These are phyloP conservation scores for Psilopsiagon aurifrons DNA, from an alignment of 2,113 vertebrate genomes.

Conservation along the genomic window DNA sequence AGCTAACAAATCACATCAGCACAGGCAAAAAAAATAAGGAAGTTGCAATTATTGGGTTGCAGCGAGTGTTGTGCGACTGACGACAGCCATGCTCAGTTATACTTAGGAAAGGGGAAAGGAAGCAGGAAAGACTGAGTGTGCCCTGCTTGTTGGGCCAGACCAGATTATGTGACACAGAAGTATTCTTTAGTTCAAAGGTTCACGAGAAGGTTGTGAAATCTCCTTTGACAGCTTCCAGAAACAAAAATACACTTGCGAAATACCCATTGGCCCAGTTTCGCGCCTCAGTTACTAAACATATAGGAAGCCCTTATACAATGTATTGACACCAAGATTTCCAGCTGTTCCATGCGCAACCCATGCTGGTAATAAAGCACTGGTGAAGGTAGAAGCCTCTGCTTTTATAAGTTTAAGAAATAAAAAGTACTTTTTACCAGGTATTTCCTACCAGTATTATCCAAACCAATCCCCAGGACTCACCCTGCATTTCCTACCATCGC, in stretches of 20 bases:
- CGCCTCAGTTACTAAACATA: neutral
- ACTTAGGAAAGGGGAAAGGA: neutral
- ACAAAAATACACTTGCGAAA: conserved; percentile 57
- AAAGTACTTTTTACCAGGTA: neutral
- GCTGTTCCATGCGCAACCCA: neutral
- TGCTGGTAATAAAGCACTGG: neutral
- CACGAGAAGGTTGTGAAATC: conserved; percentile 32
- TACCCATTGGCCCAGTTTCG: conserved; percentile 43
- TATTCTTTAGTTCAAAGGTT: conserved; percentile 49
- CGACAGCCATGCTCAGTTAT: neutral
- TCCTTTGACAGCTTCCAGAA: conserved; percentile 49
- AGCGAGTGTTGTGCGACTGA: neutral
- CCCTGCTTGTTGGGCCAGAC: neutral
- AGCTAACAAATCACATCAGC: neutral
- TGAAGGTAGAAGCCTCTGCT: neutral
- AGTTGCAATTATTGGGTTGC: neutral
- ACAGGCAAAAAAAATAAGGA: neutral
- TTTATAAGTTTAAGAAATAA: neutral
- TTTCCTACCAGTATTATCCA: neutral
- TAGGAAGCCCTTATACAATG: neutral
- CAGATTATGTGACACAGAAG: neutral
- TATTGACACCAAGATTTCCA: neutral
- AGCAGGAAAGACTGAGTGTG: neutral
- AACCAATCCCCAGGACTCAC: conserved; percentile 25
- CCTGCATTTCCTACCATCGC: conserved; percentile 29